These are phyloP conservation scores for Zaprionus ghesquierei DNA, from an alignment of 1,140 invertebrate species.

Conservation along the genomic window DNA sequence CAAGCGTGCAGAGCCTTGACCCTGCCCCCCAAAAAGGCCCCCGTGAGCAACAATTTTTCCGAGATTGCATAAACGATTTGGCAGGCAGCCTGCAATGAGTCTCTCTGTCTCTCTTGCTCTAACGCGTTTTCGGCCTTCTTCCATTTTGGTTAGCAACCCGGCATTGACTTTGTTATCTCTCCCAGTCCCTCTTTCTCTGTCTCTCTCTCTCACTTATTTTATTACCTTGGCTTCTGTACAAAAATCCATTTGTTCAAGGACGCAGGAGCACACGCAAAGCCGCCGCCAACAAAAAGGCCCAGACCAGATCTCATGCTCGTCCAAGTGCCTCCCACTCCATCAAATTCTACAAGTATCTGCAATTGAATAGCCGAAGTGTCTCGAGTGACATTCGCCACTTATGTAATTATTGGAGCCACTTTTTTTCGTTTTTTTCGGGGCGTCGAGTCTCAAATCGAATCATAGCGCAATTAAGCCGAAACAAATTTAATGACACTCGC, in stretches of 20 bases:
- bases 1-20: conserved; percentile 65
- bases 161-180: conserved; percentile 30
- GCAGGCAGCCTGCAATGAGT: conserved; percentile 26
- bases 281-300: background rate
- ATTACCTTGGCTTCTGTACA: conserved; percentile 26
- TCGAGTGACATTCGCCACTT: conserved; percentile 24
- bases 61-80: conserved; percentile 43
- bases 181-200: background rate
- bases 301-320: background rate
- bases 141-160: background rate
- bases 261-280: conserved; percentile 8
- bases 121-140: background rate
- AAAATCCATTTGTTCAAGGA: conserved; percentile 43
- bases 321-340: background rate
- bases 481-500: conserved; percentile 3
- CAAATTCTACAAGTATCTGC: background rate
- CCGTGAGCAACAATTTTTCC: conserved; percentile 30
- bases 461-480: conserved; percentile 2
- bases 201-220: background rate
- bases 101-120: background rate
- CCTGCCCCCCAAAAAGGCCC: conserved; percentile 27
- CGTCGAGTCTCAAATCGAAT: background rate
- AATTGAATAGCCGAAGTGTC: conserved; percentile 16
- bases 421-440: background rate
- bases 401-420: conserved; percentile 25